Evolutionary conservation across 2,113 vertebrate genomes (phyloP), one percentile per base, ranked within the genome.

Genomic region (Oryzias woworae): DNA sequence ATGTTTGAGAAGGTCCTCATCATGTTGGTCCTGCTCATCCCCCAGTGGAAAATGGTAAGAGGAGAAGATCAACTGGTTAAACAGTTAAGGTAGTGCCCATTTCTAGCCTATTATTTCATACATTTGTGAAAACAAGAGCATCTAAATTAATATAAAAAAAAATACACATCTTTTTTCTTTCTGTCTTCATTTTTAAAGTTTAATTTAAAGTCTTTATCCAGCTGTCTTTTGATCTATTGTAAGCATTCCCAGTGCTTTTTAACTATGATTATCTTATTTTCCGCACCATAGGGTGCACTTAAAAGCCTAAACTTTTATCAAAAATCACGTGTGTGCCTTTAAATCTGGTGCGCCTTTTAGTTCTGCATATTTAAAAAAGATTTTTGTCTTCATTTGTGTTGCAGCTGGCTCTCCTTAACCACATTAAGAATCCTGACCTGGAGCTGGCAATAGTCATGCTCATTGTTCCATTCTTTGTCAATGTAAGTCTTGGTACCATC

Each of bases 361-460:
- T n/a, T 20, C 61, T 42, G 5, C 14, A 26, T 23, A 69, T 55
- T 58, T 7, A 66, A 4, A 18, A 44, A 63, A 55, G 77, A 36
- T 76, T 14, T 74, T 17, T 68, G 23, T 75, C n/a, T 69, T 53
- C 81, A 20, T 78, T 17, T 78, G 48, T 82, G 72, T 88, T 31
- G 41, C 93, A 98, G 96, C 92, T 98, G 85, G 92, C 95, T 82
- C 92, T 94, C 51, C 77, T 95, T 88, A 98, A 96, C 75, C 94
- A 93, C 62, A 96, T 98, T 82, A 78, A 94, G 67, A 95, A 97
- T 83, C 95, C 96, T 56, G 90, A 94, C 71, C 53, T 98, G 94
- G 96, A 98, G 78, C 90, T 98, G 86, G 95, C 97, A 71, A 94
- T 98, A 53, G 96, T 98, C 85, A 98, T 98, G 97, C 93, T 98